A percentile compares a stretch with the other conserved stretches of the same genome.
These are phyloP conservation scores for Actenoides lindsayi DNA, from an alignment of 2,113 vertebrate species.

Conservation along the genomic window DNA sequence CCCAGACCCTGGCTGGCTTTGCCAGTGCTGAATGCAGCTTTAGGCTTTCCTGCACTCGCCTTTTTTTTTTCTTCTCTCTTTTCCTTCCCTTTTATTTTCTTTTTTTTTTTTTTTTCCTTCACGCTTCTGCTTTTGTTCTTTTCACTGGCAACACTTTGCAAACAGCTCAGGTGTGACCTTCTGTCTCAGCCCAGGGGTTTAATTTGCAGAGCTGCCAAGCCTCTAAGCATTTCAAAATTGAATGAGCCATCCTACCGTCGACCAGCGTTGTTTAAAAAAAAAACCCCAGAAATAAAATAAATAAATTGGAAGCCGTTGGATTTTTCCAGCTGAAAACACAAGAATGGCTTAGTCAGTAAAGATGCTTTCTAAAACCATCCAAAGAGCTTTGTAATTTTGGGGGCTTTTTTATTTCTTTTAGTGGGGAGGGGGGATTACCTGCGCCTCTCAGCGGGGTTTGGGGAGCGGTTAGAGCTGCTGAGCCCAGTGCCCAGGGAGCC, in stretches of 20 bases:
- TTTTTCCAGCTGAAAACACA: not conserved
- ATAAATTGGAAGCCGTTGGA: not conserved
- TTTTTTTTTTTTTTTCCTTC: not conserved
- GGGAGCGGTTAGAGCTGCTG: not conserved
- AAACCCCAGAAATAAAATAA: not conserved
- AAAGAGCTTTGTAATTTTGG: not conserved
- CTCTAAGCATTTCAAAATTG: not conserved
- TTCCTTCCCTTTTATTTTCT: too few relatives aligned
- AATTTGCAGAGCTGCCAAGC: not conserved
- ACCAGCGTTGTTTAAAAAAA: not conserved
- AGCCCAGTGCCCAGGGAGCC: rapidly evolving
- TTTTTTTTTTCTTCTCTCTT: not conserved
- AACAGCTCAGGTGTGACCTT: conserved; percentile 38
- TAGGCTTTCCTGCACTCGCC: not conserved
- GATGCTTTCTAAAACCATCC: not conserved
- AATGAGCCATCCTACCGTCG: not conserved
- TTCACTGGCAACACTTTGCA: not conserved
- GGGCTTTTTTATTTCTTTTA: not conserved
- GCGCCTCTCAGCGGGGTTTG: not conserved
- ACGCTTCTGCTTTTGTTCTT: not conserved
- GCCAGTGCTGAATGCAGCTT: not conserved
- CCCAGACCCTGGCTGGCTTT: not conserved
- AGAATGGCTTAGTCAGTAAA: not conserved
- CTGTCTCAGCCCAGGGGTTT: conserved; percentile 3
- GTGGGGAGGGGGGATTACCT: not conserved